Conservation (phyloP, 92 coral and sea anemone genomes). For the Paramuricea clavata region DNA sequence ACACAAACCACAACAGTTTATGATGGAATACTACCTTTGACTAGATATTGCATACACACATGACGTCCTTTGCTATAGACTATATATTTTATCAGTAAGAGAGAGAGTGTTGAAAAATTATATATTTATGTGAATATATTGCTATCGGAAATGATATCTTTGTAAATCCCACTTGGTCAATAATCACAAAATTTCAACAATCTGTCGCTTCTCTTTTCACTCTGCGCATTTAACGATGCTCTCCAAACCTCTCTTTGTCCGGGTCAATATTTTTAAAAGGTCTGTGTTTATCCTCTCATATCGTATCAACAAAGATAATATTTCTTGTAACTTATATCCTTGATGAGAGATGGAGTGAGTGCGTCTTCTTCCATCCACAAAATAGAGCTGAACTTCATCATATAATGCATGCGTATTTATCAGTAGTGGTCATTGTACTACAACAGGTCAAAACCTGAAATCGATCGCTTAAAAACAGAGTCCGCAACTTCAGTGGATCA, state of each 20-base stretch:
- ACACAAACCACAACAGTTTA: too few relatives aligned
- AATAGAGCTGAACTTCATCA: too few relatives aligned
- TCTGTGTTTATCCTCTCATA: not conserved
- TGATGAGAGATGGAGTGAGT: not conserved
- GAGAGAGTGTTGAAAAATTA: constrained; percentile 26
- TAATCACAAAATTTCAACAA: constrained; percentile 12
- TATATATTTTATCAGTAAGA: too few relatives aligned
- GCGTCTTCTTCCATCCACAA: not conserved
- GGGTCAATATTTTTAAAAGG: not conserved
- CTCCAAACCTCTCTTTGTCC: not conserved
- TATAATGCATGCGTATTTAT: too few relatives aligned
- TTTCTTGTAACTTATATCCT: not conserved
- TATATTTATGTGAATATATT: not conserved
- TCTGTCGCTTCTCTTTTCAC: not conserved
- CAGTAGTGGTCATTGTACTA: too few relatives aligned
- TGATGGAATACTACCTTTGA: too few relatives aligned
- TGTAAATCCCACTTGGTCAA: constrained; percentile 5
- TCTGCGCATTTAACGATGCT: not conserved
- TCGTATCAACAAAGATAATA: not conserved
- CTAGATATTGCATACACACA: too few relatives aligned
- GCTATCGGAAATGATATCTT: constrained; percentile 19
- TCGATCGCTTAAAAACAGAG: too few relatives aligned
- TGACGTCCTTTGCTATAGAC: too few relatives aligned
- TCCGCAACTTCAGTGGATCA: too few relatives aligned
- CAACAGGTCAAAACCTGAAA: too few relatives aligned